Conservation (phyloP, 2,797 vertebrate genomes). For the Ispidina lecontei region DNA sequence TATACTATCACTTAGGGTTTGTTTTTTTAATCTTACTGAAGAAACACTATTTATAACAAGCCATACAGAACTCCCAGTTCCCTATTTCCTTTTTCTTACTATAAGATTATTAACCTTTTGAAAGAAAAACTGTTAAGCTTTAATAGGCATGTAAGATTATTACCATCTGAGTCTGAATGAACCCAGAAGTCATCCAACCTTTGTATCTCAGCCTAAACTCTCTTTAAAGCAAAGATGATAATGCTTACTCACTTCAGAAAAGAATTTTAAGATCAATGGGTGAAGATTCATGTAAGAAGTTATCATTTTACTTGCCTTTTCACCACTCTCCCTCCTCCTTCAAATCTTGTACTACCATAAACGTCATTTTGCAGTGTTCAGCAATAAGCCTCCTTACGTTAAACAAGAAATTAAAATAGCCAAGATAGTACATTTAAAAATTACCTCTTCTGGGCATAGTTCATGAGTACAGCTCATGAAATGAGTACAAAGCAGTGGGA, state of each 20-base stretch:
- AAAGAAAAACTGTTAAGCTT: neutral
- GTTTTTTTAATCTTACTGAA: neutral
- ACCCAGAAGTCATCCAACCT: neutral
- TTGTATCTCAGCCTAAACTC: neutral
- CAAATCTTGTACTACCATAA: neutral
- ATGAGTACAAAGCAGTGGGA: slow-evolving; percentile 97
- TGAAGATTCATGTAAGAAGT: neutral
- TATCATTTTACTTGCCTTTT: neutral
- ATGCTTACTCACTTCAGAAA: neutral
- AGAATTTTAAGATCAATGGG: neutral
- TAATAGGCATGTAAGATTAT: neutral
- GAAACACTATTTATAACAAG: neutral
- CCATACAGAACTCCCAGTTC: neutral
- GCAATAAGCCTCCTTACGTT: neutral
- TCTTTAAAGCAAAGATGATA: neutral
- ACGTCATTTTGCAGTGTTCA: neutral
- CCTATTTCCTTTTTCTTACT: neutral
- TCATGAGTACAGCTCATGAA: slow-evolving; percentile 99
- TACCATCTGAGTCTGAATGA: neutral
- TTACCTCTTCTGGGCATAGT: slow-evolving; percentile 98
- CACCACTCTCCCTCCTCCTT: neutral
- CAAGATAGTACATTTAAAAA: neutral
- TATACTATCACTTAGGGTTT: neutral
- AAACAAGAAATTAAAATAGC: neutral
- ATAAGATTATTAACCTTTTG: neutral